Conservation (phyloP, 2,113 vertebrate genomes). For the Uria lomvia region DNA sequence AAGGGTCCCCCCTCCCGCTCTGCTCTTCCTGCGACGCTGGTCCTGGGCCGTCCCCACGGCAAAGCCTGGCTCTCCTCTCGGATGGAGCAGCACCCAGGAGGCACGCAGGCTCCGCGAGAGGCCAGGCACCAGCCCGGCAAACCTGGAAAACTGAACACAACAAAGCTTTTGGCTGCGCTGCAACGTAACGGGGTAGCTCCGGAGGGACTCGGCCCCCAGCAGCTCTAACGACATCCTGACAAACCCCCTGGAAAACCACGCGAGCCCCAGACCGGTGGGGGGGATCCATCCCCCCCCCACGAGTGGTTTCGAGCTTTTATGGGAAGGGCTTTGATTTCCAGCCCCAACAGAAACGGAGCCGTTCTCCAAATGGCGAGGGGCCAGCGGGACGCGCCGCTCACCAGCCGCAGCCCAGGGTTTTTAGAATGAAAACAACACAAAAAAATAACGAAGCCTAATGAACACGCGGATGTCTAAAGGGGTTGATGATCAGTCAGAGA, state of each 20-base stretch:
- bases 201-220: background rate
- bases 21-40: fast-evolving
- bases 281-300: background rate
- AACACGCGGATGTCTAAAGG: fast-evolving
- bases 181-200: background rate
- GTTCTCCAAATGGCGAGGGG: background rate
- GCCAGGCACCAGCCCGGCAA: background rate
- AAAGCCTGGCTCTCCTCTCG: background rate
- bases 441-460: background rate
- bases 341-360: background rate
- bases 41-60: background rate
- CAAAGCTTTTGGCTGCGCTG: background rate
- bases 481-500: background rate
- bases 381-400: background rate
- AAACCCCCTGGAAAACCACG: background rate
- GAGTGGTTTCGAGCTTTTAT: background rate
- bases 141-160: background rate
- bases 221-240: background rate
- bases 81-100: background rate
- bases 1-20: background rate
- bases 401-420: background rate
- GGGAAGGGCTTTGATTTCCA: background rate
- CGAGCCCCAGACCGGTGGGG: fast-evolving
- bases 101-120: background rate
- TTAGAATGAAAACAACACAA: background rate